phyloP scores from a whole-genome alignment of 2,113 vertebrate genomes.

The Coptodon rendalli region DNA sequence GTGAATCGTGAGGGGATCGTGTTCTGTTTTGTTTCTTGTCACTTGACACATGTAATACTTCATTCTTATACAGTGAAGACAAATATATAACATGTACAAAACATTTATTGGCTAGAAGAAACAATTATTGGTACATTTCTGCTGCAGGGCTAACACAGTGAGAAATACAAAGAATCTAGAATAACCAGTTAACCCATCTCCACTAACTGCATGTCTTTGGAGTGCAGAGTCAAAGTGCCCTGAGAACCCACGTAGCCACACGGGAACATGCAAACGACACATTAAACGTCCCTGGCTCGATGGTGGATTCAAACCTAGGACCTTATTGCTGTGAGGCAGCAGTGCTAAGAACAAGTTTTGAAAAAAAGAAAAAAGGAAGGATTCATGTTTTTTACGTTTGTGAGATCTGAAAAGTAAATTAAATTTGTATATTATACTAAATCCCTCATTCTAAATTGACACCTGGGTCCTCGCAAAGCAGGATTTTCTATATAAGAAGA shows the following conservation, averaged over 20 bases:
- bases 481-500: neutral
- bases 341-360: neutral
- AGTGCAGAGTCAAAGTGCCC: neutral
- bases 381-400: neutral
- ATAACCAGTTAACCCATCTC: neutral
- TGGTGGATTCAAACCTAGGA: neutral
- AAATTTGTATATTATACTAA: neutral
- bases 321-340: neutral
- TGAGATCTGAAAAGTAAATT: neutral
- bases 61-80: neutral
- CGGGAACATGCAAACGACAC: neutral
- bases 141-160: neutral
- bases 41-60: neutral
- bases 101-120: neutral
- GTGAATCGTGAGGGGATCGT: neutral
- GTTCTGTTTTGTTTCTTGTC: neutral
- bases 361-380: neutral
- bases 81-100: neutral
- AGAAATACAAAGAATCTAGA: neutral
- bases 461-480: neutral
- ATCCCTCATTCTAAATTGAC: neutral
- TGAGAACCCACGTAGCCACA: neutral
- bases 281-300: neutral
- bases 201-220: neutral
- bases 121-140: neutral